Evolutionary conservation across 2,888 invertebrate genomes (phyloP).

Genomic region (Neoscelio sp.): DNA sequence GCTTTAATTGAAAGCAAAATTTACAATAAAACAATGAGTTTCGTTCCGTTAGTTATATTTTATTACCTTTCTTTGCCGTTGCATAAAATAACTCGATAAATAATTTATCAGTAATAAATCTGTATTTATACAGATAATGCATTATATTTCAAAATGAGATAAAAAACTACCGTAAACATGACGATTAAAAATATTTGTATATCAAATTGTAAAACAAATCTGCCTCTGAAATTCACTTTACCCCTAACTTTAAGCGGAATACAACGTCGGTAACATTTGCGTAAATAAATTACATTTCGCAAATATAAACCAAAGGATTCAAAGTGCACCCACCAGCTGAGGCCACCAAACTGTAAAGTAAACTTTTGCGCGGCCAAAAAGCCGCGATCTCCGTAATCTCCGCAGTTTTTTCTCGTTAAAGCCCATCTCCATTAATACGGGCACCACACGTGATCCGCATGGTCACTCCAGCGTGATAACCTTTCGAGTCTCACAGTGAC

Average conservation of each 20-base stretch:
- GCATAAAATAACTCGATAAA: too few species aligned
- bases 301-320: constrained; percentile 6
- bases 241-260: too few species aligned
- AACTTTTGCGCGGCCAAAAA: constrained; percentile 86
- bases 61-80: too few species aligned
- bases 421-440: constrained; percentile 83
- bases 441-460: constrained; percentile 81
- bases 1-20: too few species aligned
- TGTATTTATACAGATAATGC: too few species aligned
- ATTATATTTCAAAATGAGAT: too few species aligned
- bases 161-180: too few species aligned
- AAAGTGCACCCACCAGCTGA: constrained; percentile 84
- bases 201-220: too few species aligned
- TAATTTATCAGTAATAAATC: too few species aligned
- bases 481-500: constrained; percentile 71
- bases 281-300: neutral
- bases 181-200: too few species aligned
- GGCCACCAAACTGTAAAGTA: constrained; percentile 86
- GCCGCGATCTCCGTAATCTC: constrained; percentile 85
- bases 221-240: neutral
- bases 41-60: too few species aligned
- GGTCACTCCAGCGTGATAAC: constrained; percentile 81
- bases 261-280: neutral
- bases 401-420: constrained; percentile 85
- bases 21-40: too few species aligned